Evolutionary conservation across 2,888 invertebrate genomes (phyloP), one percentile per base, ranked within the genome.

Genomic region (Acrocera orbiculus): DNA sequence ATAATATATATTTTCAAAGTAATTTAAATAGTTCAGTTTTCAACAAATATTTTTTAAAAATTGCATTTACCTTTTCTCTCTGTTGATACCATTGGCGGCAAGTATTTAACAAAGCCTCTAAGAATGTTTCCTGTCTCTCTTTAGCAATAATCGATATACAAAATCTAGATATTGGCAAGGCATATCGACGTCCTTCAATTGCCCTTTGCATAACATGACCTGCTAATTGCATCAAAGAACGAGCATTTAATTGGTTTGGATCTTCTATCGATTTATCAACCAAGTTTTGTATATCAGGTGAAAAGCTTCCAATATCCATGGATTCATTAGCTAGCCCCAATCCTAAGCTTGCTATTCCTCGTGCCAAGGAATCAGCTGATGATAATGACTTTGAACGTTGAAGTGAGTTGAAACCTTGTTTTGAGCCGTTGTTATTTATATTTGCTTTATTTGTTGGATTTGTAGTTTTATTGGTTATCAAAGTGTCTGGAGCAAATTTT

Each of bases 31-130:
- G n/a, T n/a, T n/a, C n/a, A n/a, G n/a, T n/a, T n/a, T n/a, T n/a
- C n/a, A n/a, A n/a, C n/a, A n/a, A n/a, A n/a, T n/a, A 27, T 13
- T 10, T 22, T 13, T 6, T 7, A 25, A 28, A 24, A 10, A 30
- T 11, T 14, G 20, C 7, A 19, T 34, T 26, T 47, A 73, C 65
- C 57, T 75, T 74, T 46, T 76, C 77, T 23, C 80, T 62, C 61
- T 87, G 85, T 56, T 83, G 83, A 62, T 82, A 87, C 78, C 78
- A 81, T 59, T 86, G 85, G 56, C 86, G 81, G 58, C 85, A 86
- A 25, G 79, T 83, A 59, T 89, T 89, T 44, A 89, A 66, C 44
- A 89, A 65, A 23, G 85, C 81, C 63, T 89, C 89, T 47, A 87
- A 66, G 61, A 87, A 89, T 26, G 86, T 87, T 62, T 85, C 82